Evolutionary conservation across 2,888 invertebrate genomes (phyloP), one percentile per base, ranked within the genome.

Genomic region (Zaprionus obscuricornis): DNA sequence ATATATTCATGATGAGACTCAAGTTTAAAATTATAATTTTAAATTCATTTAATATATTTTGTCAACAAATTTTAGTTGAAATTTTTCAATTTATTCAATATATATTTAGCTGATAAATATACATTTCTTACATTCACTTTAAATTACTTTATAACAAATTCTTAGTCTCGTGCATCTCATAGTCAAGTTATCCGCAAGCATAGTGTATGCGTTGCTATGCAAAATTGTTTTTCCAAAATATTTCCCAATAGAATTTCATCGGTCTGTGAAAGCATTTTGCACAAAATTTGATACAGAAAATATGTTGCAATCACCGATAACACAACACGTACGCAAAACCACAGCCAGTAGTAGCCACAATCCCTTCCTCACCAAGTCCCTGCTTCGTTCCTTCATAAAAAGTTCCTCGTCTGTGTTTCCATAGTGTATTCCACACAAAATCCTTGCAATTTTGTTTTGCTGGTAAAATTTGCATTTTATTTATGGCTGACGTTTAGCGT

Each of bases 401-500:
- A 27, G 18, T 33, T 29, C 29, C 37, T 3, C n/a, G n/a, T n/a
- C n/a, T n/a, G n/a, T n/a, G n/a, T n/a, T n/a, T n/a, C n/a, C n/a
- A n/a, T n/a, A 8, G 20, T 24, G 3, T 33, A 18, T 27, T 33
- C 43, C 33, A 34, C 66, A 33, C 22, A 46, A 67, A 58, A 67
- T 67, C 58, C 63, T 52, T 70, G 75, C 81, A 78, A 78, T 79
- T 81, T 75, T 63, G 63, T 75, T 75, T 66, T 64, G 43, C 18
- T 29, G 42, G 59, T 51, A 66, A 52, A 66, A 64, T 81, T 71
- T 68, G 66, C 78, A 75, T 73, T 75, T 79, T 78, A 81, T 77
- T 81, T 78, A 81, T 78, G 78, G 66, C 79, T 60, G 68, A 79
- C 77, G 79, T 79, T 77, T 79, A 77, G 74, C 62, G 56, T 69